Conservation (phyloP, 2,113 vertebrate species). For the Malurus elegans region DNA sequence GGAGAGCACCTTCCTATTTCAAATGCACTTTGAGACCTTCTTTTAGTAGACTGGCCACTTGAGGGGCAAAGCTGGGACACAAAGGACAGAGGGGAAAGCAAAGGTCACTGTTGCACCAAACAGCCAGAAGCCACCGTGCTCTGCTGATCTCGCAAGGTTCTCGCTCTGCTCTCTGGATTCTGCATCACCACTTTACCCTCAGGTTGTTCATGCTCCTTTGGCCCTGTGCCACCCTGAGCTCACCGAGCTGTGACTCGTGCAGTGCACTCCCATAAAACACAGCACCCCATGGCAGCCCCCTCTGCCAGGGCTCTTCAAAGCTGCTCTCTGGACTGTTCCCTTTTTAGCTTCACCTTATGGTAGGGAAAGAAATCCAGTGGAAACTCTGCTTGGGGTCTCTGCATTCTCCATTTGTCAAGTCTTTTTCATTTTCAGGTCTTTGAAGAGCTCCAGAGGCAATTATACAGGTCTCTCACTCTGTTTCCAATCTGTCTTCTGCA, state of each 20-base stretch:
- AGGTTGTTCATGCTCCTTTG: background rate
- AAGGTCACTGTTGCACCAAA: background rate
- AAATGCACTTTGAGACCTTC: background rate
- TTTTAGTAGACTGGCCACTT: background rate
- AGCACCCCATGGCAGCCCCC: background rate
- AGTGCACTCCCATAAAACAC: background rate
- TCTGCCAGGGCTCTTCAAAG: background rate
- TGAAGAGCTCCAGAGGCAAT: background rate
- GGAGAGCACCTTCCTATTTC: background rate
- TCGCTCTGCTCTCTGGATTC: background rate
- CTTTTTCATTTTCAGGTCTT: slow-evolving; percentile 25
- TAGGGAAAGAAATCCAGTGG: background rate
- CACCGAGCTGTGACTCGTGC: rapidly evolving
- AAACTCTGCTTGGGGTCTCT: slow-evolving; percentile 47
- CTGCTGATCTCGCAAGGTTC: background rate
- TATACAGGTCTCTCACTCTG: background rate
- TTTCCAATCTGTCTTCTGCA: slow-evolving; percentile 51
- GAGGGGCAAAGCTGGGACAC: background rate
- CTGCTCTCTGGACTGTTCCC: background rate
- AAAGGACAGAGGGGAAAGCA: background rate
- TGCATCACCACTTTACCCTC: background rate
- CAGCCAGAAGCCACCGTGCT: background rate
- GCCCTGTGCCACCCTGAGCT: background rate
- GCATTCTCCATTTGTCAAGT: slow-evolving; percentile 28
- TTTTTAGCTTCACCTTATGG: background rate